Evolutionary conservation across 2,888 invertebrate genomes (phyloP).

Genomic region (Cantharis rufa): DNA sequence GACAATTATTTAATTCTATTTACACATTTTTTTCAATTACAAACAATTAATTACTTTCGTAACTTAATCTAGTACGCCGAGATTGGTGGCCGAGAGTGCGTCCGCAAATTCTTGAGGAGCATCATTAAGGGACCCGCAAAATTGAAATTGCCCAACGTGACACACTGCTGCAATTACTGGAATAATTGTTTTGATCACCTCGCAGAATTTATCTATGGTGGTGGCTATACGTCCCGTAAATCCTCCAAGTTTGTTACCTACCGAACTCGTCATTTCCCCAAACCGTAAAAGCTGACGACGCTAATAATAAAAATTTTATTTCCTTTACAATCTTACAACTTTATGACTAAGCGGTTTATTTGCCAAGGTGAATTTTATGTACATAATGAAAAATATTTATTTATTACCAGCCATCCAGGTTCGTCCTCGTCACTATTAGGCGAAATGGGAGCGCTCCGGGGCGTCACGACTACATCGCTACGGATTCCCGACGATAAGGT

Average conservation of each 20-base stretch:
- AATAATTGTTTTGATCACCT: slow-evolving; percentile 51
- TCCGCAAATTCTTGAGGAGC: slow-evolving; percentile 41
- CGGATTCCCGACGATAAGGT: slow-evolving; percentile 23
- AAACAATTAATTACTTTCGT: not conserved
- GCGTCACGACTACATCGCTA: slow-evolving; percentile 49
- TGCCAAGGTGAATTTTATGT: not conserved
- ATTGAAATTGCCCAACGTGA: slow-evolving; percentile 52
- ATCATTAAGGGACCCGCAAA: slow-evolving; percentile 49
- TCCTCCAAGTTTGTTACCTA: slow-evolving; percentile 50
- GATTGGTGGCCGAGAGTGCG: slow-evolving; percentile 16
- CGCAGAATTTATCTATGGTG: slow-evolving; percentile 51
- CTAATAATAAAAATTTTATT: slow-evolving; percentile 39
- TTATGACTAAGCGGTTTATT: not conserved
- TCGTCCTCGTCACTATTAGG: slow-evolving; percentile 35
- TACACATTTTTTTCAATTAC: not conserved
- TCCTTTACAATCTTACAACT: not conserved
- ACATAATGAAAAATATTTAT: not conserved
- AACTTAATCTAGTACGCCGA: slow-evolving; percentile 15
- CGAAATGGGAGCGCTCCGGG: slow-evolving; percentile 39
- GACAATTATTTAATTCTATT: not conserved
- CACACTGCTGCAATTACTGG: slow-evolving; percentile 53
- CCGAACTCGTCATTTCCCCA: slow-evolving; percentile 47
- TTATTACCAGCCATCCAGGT: slow-evolving; percentile 51
- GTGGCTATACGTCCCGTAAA: slow-evolving; percentile 47
- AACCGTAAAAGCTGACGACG: slow-evolving; percentile 46